Conservation (phyloP, 2,113 vertebrate genomes). For the Chaetops frenatus region DNA sequence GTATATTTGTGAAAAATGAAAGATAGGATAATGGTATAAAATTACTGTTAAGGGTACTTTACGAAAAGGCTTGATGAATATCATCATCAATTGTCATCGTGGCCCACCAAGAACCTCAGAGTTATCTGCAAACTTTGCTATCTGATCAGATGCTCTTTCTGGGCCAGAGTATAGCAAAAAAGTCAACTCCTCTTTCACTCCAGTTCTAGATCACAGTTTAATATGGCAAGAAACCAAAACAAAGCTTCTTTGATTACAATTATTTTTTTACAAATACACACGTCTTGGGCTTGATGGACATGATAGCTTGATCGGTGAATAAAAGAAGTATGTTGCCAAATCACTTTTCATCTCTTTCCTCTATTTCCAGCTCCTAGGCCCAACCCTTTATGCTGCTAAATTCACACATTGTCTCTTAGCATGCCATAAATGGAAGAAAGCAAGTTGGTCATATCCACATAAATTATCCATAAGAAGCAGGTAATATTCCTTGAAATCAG, state of each 20-base stretch:
- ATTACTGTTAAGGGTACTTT: background rate
- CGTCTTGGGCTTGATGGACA: background rate
- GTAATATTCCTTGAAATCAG: background rate
- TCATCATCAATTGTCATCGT: background rate
- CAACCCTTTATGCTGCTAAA: background rate
- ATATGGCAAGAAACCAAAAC: background rate
- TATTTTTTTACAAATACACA: background rate
- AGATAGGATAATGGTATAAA: background rate
- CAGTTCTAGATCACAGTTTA: background rate
- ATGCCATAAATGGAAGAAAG: background rate
- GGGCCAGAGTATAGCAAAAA: background rate
- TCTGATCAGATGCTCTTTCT: background rate
- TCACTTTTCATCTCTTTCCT: background rate
- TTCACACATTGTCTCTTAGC: background rate
- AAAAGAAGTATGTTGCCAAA: background rate
- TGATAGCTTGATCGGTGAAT: background rate
- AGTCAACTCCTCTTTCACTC: background rate
- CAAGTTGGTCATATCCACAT: background rate
- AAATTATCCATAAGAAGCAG: background rate
- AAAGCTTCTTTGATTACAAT: background rate
- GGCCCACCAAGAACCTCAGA: background rate
- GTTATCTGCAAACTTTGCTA: background rate
- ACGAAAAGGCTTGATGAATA: background rate
- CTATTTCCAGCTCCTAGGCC: background rate
- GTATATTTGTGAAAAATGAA: background rate